Conservation (phyloP, 1,140 invertebrate species). For the Cardiocondyla obscurior region DNA sequence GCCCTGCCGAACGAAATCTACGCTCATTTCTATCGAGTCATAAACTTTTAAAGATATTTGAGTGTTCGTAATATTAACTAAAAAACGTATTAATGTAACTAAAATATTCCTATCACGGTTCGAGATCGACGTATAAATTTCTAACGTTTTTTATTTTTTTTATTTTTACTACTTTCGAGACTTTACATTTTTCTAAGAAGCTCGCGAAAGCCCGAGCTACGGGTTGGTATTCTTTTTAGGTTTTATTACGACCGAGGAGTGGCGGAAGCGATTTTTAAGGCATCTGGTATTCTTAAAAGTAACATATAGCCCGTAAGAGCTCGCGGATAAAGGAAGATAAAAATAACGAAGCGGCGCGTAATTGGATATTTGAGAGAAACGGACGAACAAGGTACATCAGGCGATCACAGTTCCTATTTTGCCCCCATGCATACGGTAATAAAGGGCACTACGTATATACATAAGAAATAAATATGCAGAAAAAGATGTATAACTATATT, state of each 20-base stretch:
- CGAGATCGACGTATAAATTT: neutral
- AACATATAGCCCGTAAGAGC: neutral
- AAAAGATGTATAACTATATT: constrained; percentile 54
- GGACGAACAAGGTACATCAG: constrained; percentile 73
- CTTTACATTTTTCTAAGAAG: constrained; percentile 33
- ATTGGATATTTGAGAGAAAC: constrained; percentile 10
- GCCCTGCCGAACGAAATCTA: neutral
- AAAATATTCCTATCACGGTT: constrained; percentile 13
- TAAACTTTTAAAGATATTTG: neutral
- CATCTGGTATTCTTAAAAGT: neutral
- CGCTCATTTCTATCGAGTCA: neutral
- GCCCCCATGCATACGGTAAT: constrained; percentile 59
- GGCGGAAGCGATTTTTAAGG: neutral
- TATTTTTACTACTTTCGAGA: constrained; percentile 38
- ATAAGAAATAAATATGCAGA: constrained; percentile 50
- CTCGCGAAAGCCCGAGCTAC: neutral
- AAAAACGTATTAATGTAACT: constrained; percentile 32
- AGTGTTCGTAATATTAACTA: neutral
- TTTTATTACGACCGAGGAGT: neutral
- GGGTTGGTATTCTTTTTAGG: neutral
- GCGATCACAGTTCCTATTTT: constrained; percentile 80
- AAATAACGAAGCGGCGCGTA: neutral
- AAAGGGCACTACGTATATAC: constrained; percentile 58
- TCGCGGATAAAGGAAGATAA: constrained; percentile 3
- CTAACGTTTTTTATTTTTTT: constrained; percentile 29